Base-by-base conservation (phyloP, 1,140 invertebrate species). In the Hypsibius dujardini region DNA sequence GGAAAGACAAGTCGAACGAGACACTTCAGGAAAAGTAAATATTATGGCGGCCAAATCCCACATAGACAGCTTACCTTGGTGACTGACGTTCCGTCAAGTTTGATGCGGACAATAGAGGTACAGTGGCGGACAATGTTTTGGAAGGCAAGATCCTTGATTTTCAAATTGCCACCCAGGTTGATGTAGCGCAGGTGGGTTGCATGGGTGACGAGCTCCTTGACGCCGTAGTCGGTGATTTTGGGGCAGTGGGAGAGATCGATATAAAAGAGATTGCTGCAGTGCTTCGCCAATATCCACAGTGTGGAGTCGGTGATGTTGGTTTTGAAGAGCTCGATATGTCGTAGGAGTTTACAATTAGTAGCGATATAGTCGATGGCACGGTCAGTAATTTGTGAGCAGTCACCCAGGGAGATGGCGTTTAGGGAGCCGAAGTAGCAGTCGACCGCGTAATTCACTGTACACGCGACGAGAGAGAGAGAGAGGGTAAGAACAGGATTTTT, bases 251-350 rank as follows among this genome's bases (percentile, higher is more conserved):
- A 7, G 12, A 67, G 42, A 67, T 67, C 62, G 42, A 67, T 42
- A 67, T 67, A 67, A 42, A 14, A 42, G 3, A 67, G 42, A 42
- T 67, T 67, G 45, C 7, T 14, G 42, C 62, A 67, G 42, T 67
- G 42, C 62, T 67, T 67, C 12, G 62, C 62, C 62, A 67, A 42
- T 7, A 67, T 67, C 62, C 62, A 67, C 62, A 67, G 62, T 42
- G 62, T 67, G 62, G 62, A 67, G 42, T 67, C 62, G 42, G 7
- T 67, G 42, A 67, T 67, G 7, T 42, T 42, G 62, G 7, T 67
- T 42, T 67, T 67, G 42, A 67, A 67, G 7, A 67, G 62, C 42
- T 67, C 62, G 45, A 67, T 67, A 42, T 67, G 62, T 7, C 62
- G 62, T 67, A 67, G 45, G 7, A 67, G 62, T 42, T 67, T 67